Evolutionary conservation across 1,140 invertebrate species (phyloP), one percentile per base, ranked within the genome.

Genomic region (Condylostylus longicornis): DNA sequence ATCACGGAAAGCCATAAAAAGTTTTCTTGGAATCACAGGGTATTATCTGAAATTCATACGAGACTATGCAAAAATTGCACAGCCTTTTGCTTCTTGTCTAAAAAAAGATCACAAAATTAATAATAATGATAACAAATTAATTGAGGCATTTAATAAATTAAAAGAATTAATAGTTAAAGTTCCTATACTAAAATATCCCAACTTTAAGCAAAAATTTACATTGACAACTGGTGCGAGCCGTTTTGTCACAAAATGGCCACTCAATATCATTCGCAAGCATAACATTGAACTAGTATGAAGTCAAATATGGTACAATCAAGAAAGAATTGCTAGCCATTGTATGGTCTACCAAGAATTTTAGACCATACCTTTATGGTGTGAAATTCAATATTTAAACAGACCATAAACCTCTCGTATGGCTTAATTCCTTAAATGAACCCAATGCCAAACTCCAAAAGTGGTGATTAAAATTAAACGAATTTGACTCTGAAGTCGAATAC

Each of bases 121-220:
- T n/a, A n/a, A n/a, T n/a, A n/a, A n/a, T n/a, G n/a, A n/a, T n/a
- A n/a, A n/a, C n/a, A n/a, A n/a, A n/a, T n/a, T n/a, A n/a, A n/a
- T 21, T n/a, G 22, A 34, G 19, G 33, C 22, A 34, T 34, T 34
- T 34, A 34, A 34, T 21, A 34, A 22, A 34, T 18, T 18, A 9
- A 7, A 10, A 6, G 9, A 34, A 21, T 21, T 12, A 21, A 34
- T 6, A 21, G n/a, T n/a, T 22, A 34, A 19, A 19, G 6, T 12
- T n/a, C 9, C 18, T 12, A 21, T 7, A 34, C n/a, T 22, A 21
- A 3, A 19, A n/a, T 21, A 18, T n/a, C 5, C 3, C 20, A 22
- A 19, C n/a, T n/a, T n/a, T n/a, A n/a, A n/a, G n/a, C n/a, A n/a
- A n/a, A n/a, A n/a, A n/a, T n/a, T n/a, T n/a, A n/a, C n/a, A n/a